These are phyloP conservation scores for Pissodes strobi DNA, from an alignment of 1,140 invertebrate genomes.

Conservation along the genomic window DNA sequence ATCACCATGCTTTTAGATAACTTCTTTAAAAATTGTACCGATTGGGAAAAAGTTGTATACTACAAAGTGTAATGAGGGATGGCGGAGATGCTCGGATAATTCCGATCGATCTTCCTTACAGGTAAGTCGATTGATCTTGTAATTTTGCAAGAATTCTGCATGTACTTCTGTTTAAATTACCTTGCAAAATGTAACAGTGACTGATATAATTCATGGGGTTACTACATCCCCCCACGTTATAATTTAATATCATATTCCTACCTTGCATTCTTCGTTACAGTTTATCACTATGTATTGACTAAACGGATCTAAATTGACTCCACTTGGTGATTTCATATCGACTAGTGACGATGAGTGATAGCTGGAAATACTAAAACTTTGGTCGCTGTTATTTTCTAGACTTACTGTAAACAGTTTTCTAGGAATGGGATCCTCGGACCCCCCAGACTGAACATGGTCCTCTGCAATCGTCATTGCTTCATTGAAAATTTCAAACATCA, in stretches of 20 bases:
- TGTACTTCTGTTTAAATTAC: no score
- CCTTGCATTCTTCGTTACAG: neutral
- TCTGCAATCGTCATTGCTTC: constrained; percentile 36
- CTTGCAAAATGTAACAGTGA: neutral
- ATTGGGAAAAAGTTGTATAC: no score
- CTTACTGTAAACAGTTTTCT: constrained; percentile 19
- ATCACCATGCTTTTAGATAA: no score
- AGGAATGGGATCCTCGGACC: constrained; percentile 13
- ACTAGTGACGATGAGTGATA: neutral
- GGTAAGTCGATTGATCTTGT: no score
- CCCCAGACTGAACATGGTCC: constrained; percentile 35
- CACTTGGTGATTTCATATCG: neutral
- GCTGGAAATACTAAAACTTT: neutral
- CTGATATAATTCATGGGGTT: neutral
- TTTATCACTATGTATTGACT: neutral
- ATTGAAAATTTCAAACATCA: constrained; percentile 36
- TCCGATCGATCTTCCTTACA: no score
- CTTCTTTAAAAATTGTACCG: no score
- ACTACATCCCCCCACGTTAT: no score
- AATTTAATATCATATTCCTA: no score
- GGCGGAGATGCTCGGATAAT: no score
- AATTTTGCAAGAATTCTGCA: no score
- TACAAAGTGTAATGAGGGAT: no score
- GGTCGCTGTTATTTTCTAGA: neutral
- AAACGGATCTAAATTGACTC: neutral